phyloP scores from a whole-genome alignment of 2,113 vertebrate species.

The Catharus fuscescens region DNA sequence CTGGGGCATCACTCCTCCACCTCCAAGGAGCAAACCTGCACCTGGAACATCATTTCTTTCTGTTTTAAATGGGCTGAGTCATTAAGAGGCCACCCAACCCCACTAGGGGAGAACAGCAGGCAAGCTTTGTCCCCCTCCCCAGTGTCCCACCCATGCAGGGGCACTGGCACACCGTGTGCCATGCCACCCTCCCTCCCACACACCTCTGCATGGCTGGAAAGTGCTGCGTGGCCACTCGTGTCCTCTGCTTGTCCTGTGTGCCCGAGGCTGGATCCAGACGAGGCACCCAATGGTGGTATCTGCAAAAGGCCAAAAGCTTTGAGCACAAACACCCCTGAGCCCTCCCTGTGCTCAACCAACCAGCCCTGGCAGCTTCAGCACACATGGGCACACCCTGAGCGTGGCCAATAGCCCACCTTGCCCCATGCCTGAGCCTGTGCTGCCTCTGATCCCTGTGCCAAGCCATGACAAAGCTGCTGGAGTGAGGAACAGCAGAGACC shows the following conservation, averaged over 20 bases:
- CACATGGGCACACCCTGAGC: accelerated
- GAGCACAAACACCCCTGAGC: not conserved
- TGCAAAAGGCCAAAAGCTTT: constrained; percentile 11
- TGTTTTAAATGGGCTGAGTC: not conserved
- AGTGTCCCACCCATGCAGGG: accelerated
- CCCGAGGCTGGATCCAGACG: not conserved
- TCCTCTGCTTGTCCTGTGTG: not conserved
- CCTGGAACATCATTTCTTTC: not conserved
- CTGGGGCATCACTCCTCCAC: accelerated
- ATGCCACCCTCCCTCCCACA: not conserved
- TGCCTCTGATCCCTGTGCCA: not conserved
- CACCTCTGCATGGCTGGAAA: constrained; percentile 42
- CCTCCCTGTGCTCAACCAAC: not conserved
- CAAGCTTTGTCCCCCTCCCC: not conserved
- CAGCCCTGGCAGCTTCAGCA: not conserved
- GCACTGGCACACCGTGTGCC: accelerated
- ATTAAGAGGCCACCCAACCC: not conserved
- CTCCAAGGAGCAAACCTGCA: not conserved
- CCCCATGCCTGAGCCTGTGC: accelerated
- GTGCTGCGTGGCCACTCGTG: not conserved
- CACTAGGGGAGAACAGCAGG: accelerated
- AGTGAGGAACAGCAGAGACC: not conserved
- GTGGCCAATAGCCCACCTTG: accelerated
- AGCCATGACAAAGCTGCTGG: accelerated
- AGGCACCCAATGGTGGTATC: not conserved